phyloP scores from a whole-genome alignment of 2,888 invertebrate genomes.

The Patella pellucida region DNA sequence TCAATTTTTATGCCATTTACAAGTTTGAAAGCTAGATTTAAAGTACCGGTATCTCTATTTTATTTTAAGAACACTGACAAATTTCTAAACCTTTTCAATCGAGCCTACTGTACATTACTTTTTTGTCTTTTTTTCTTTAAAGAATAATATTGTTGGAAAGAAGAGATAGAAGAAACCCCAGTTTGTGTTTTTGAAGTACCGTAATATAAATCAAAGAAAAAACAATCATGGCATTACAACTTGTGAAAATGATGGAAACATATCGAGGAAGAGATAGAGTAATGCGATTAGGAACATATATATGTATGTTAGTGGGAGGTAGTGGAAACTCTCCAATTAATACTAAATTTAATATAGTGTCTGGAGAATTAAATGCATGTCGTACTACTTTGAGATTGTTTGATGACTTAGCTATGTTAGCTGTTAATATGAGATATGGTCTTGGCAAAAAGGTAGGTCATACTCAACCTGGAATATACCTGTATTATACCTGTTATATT shows the following conservation, averaged over 20 bases:
- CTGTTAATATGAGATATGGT: slow-evolving; percentile 81
- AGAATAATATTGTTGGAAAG: too few relatives aligned
- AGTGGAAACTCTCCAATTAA: slow-evolving; percentile 40
- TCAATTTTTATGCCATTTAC: too few relatives aligned
- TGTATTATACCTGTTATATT: too few relatives aligned
- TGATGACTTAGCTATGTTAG: slow-evolving; percentile 87
- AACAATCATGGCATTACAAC: slow-evolving; percentile 16
- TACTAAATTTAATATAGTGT: slow-evolving; percentile 41
- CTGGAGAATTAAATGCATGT: slow-evolving; percentile 53
- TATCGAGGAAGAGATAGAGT: slow-evolving; percentile 89
- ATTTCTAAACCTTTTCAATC: too few relatives aligned
- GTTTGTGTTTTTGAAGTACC: too few relatives aligned
- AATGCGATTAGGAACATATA: slow-evolving; percentile 83
- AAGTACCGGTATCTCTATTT: too few relatives aligned
- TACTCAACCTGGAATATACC: too few relatives aligned
- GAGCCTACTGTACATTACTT: too few relatives aligned
- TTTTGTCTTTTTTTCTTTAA: too few relatives aligned
- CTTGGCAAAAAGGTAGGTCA: slow-evolving; percentile 76
- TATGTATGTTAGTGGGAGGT: slow-evolving; percentile 78
- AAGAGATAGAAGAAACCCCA: too few relatives aligned
- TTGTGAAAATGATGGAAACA: slow-evolving; percentile 75
- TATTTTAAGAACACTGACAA: too few relatives aligned
- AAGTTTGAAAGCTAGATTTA: too few relatives aligned
- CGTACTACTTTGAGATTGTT: slow-evolving; percentile 84
- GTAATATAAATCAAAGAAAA: background rate